phyloP scores from a whole-genome alignment of 2,797 vertebrate genomes.

The Myotis daubentonii region DNA sequence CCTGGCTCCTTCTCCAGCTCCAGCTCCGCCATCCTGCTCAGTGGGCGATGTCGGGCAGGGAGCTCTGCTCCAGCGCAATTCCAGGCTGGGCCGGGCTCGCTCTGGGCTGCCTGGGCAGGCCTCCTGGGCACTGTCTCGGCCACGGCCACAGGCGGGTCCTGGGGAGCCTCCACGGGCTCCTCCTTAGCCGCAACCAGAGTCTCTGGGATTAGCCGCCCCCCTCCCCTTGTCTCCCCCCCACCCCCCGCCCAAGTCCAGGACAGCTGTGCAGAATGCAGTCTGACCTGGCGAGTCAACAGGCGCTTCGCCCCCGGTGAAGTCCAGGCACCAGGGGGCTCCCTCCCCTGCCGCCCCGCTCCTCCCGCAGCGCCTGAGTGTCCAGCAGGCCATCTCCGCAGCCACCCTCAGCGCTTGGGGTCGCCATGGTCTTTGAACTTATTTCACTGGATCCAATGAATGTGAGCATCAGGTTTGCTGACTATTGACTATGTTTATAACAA shows the following conservation, averaged over 20 bases:
- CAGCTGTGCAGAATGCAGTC: constrained; percentile 76
- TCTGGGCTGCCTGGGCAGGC: no score
- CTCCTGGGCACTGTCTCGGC: no score
- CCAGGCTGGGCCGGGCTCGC: constrained; percentile 75
- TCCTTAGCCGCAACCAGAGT: constrained; percentile 78
- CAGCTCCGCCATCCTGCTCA: constrained; percentile 94
- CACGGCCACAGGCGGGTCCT: constrained; percentile 17
- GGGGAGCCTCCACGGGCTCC: constrained; percentile 80
- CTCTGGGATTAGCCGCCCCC: constrained; percentile 11
- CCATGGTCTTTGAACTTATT: not conserved
- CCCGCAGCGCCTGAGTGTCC: constrained; percentile 77
- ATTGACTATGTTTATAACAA: not conserved
- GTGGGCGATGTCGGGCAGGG: constrained; percentile 95
- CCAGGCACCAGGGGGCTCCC: constrained; percentile 84
- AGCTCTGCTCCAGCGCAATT: constrained; percentile 90
- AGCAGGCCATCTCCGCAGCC: constrained; percentile 77
- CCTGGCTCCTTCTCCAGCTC: constrained; percentile 90
- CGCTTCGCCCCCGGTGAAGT: constrained; percentile 80
- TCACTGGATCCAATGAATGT: not conserved
- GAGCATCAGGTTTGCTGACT: not conserved
- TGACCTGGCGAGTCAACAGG: constrained; percentile 76
- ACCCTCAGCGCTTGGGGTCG: constrained; percentile 65
- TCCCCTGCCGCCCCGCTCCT: not conserved
- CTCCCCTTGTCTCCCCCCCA: fast-evolving
- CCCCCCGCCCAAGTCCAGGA: constrained; percentile 74